Base-by-base conservation (phyloP, 2,888 invertebrate species). In the Ophion costatus region DNA sequence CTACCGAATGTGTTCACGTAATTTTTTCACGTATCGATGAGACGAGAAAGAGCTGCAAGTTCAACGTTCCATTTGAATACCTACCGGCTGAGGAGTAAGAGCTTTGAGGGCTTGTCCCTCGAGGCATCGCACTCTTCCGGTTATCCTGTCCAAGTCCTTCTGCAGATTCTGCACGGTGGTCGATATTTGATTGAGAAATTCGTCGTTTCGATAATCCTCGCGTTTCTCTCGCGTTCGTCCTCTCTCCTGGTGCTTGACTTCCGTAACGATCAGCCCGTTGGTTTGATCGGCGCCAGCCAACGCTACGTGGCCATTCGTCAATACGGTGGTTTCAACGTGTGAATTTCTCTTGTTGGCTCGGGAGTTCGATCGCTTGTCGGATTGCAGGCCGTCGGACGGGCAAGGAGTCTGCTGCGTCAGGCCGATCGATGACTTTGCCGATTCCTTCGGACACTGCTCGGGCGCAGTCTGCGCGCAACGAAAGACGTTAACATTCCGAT, bases 181-280 rank as follows among this genome's bases (percentile, higher is more conserved):
- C 14, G 94, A 92, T 67, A 95, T 93, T 88, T 95, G 95, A 86
- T 94, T 93, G 14, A 94, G 92, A 80, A 95, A 94, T 88, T 95
- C 95, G 9, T 88, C 88, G 76, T 71, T 70, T 71, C 78, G 79
- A 74, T 79, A 79, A 4, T 92, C 92, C 9, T 92, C 91, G 59
- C 89, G 90, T 67, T 91, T 92, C 14, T 83, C 89, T 76, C 92
- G 88, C 63, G 90, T 84, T 87, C 91, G 88, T 77, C 90, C 89
- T 76, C 90, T 89, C 3, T 92, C 92, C 63, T 88, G 87, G 66
- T 80, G 69, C 86, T 86, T 85, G 33, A 67, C 79, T 57, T 80
- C 80, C 86, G 82, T 9, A 20, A 88, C 73, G 80, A 78, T 85
- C 80, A 88, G 86, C 88, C 91, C 90, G 42, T 88, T 87, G 2